phyloP scores from a whole-genome alignment of 2,113 vertebrate species.

The Grammomys dolichurus region DNA sequence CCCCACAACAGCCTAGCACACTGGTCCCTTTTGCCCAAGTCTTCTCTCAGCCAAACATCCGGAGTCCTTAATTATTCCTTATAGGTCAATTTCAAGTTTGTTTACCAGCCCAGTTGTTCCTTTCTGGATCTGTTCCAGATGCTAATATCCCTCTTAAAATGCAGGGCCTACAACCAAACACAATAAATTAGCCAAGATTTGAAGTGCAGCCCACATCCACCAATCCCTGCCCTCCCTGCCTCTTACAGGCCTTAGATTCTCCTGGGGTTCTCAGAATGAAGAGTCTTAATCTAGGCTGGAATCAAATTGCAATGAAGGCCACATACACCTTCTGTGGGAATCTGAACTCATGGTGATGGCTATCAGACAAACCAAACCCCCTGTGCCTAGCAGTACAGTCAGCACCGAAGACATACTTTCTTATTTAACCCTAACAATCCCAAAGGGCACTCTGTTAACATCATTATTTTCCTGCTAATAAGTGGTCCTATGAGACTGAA shows the following conservation, averaged over 20 bases:
- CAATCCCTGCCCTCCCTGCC: conserved; percentile 6
- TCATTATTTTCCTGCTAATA: background rate
- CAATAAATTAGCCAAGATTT: conserved; percentile 67
- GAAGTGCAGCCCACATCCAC: background rate
- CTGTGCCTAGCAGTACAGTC: background rate
- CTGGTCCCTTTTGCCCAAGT: conserved; percentile 32
- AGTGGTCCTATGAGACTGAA: background rate
- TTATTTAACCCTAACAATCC: background rate
- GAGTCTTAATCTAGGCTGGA: background rate
- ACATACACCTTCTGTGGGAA: background rate
- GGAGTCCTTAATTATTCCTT: conserved; percentile 78
- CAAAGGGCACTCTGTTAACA: background rate
- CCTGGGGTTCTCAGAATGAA: conserved; percentile 43
- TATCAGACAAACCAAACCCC: background rate
- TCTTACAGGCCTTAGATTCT: conserved; percentile 33
- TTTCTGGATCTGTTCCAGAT: conserved; percentile 67
- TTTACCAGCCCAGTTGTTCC: conserved; percentile 73
- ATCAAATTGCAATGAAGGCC: conserved; percentile 19
- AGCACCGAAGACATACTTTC: background rate
- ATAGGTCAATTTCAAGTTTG: conserved; percentile 79
- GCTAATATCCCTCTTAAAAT: conserved; percentile 73
- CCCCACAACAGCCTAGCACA: background rate
- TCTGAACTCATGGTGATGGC: background rate
- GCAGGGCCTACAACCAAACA: conserved; percentile 48
- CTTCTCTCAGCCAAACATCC: conserved; percentile 66